Evolutionary conservation across 2,797 vertebrate genomes (phyloP).

Genomic region (Sus cebifrons): DNA sequence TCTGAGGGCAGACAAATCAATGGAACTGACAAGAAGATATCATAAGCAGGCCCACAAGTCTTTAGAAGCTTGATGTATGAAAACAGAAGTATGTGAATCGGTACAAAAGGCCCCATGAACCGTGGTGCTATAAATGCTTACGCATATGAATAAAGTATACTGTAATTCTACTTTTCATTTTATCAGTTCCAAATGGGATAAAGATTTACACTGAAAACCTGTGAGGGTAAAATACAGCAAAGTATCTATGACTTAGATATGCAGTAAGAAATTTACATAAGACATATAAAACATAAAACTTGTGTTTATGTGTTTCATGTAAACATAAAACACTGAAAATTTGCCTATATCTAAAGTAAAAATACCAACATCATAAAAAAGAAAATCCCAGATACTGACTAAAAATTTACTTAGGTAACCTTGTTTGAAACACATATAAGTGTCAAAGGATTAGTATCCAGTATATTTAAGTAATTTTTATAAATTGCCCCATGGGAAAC

Average conservation of each 20-base stretch:
- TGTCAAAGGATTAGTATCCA: background rate
- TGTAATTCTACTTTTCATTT: background rate
- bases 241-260: background rate
- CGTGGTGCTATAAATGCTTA: background rate
- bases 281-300: background rate
- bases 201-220: background rate
- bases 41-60: background rate
- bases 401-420: background rate
- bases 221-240: background rate
- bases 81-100: background rate
- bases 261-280: background rate
- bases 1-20: background rate
- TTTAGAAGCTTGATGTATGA: background rate
- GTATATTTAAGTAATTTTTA: slow-evolving; percentile 17
- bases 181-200: background rate
- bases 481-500: background rate
- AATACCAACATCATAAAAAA: background rate
- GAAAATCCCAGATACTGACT: background rate
- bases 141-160: background rate
- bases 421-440: background rate
- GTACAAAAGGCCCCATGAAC: background rate
- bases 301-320: background rate
- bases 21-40: background rate
- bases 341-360: background rate
- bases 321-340: background rate